Percentiles rank a stretch among this genome's conserved stretches.
Evolutionary conservation across 2,888 invertebrate genomes (phyloP).

Genomic region (Tuberolachnus salignus): DNA sequence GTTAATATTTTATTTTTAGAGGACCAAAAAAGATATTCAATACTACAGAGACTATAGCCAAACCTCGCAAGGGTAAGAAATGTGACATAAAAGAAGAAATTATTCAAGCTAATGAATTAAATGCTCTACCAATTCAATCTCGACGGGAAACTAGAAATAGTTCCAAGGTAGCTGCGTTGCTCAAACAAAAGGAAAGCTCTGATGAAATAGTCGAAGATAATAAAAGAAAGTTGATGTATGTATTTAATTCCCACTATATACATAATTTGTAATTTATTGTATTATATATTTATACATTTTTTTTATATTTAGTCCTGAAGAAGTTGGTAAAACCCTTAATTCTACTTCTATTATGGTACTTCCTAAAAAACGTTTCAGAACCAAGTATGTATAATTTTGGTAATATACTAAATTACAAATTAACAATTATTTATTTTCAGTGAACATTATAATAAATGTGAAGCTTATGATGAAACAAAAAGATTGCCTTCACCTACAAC

Average conservation of each 20-base stretch:
- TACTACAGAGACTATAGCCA: neutral
- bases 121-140: slow-evolving; percentile 40
- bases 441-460: slow-evolving; percentile 31
- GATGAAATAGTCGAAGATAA: slow-evolving; percentile 18
- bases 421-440: slow-evolving; percentile 8
- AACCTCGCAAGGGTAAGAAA: slow-evolving; percentile 42
- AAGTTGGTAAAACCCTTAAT: slow-evolving; percentile 16
- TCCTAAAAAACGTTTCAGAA: slow-evolving; percentile 50
- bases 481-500: slow-evolving; percentile 40
- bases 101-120: slow-evolving; percentile 9
- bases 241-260: neutral
- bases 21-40: slow-evolving; percentile 41
- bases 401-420: neutral
- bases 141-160: slow-evolving; percentile 50
- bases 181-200: slow-evolving; percentile 33
- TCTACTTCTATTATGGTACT: slow-evolving; percentile 28
- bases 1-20: slow-evolving; percentile 3
- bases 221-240: slow-evolving; percentile 35
- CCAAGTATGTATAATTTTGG: slow-evolving; percentile 26
- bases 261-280: neutral
- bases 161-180: slow-evolving; percentile 25
- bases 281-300: slow-evolving; percentile 11
- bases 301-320: slow-evolving; percentile 32
- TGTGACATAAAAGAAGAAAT: slow-evolving; percentile 25
- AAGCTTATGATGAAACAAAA: slow-evolving; percentile 28